Conservation (phyloP, 1,140 invertebrate genomes). For the Papilio aristodemus region DNA sequence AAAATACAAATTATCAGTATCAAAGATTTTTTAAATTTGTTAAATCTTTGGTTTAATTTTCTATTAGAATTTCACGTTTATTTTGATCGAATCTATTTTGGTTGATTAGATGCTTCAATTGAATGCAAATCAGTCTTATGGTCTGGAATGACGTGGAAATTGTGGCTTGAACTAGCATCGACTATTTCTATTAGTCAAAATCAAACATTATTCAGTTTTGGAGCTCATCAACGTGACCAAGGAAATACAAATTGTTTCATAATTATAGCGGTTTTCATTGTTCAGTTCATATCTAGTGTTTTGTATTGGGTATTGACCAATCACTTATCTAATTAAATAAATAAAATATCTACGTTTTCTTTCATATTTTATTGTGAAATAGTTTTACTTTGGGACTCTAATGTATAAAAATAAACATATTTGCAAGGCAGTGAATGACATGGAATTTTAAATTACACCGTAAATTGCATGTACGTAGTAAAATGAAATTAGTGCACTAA, state of each 20-base stretch:
- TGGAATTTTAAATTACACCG: background rate
- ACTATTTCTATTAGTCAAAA: slow-evolving; percentile 45
- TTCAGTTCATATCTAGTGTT: background rate
- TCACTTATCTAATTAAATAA: background rate
- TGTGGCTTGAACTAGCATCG: slow-evolving; percentile 39
- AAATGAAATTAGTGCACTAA: slow-evolving; percentile 57
- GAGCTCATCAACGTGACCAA: slow-evolving; percentile 38
- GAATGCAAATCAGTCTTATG: slow-evolving; percentile 27
- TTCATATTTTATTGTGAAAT: background rate
- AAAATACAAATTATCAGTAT: background rate
- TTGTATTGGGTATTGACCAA: background rate
- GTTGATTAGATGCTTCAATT: slow-evolving; percentile 19
- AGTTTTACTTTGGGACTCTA: background rate
- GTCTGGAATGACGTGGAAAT: slow-evolving; percentile 43
- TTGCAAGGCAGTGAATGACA: background rate
- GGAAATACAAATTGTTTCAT: slow-evolving; percentile 34
- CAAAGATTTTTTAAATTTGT: background rate
- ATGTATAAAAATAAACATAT: background rate
- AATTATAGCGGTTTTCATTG: slow-evolving; percentile 21
- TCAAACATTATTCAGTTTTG: slow-evolving; percentile 39
- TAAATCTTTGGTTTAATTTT: background rate
- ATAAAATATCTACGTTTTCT: background rate
- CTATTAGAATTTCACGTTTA: background rate
- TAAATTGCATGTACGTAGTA: slow-evolving; percentile 12
- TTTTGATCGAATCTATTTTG: slow-evolving; percentile 14